Evolutionary conservation across 2,113 vertebrate genomes (phyloP).

Genomic region (Colistium nudipinnis): DNA sequence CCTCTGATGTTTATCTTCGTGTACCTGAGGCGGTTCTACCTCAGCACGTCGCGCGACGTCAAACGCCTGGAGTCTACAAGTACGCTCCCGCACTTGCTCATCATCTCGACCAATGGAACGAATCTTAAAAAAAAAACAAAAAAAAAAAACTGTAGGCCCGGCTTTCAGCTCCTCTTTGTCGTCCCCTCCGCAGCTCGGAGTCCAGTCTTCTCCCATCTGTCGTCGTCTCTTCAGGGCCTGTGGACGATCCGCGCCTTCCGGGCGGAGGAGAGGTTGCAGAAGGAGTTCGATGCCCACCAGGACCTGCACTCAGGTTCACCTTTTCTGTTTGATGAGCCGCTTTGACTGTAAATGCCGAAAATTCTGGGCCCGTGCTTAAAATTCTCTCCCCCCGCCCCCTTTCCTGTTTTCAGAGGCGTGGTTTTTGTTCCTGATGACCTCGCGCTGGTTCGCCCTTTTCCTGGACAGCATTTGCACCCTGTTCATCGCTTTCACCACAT

Average conservation of each 20-base stretch:
- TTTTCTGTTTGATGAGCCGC: neutral
- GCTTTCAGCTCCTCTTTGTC: neutral
- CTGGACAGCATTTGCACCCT: constrained; percentile 92
- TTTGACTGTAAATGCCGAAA: neutral
- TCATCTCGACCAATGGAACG: too few relatives aligned
- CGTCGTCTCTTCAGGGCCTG: constrained; percentile 93
- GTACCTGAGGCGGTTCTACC: constrained; percentile 64
- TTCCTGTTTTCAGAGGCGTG: constrained; percentile 85
- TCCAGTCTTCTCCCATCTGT: constrained; percentile 96
- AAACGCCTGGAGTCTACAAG: constrained; percentile 91
- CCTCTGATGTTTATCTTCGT: constrained; percentile 60
- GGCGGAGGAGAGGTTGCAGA: constrained; percentile 89
- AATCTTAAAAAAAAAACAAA: too few relatives aligned
- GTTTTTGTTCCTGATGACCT: constrained; percentile 94
- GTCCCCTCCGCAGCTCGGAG: constrained; percentile 85
- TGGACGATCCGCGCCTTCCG: constrained; percentile 92
- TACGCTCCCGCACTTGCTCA: constrained; percentile 34
- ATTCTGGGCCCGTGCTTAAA: too few relatives aligned
- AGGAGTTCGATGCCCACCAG: constrained; percentile 90
- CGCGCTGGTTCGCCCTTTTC: constrained; percentile 93
- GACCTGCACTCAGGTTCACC: constrained; percentile 91
- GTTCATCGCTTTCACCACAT: constrained; percentile 88
- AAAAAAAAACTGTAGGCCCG: too few relatives aligned
- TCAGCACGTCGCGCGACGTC: constrained; percentile 76
- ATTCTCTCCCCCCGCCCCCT: too few relatives aligned